Conservation (phyloP, 2,888 invertebrate genomes). For the Lacanobia oleracea region DNA sequence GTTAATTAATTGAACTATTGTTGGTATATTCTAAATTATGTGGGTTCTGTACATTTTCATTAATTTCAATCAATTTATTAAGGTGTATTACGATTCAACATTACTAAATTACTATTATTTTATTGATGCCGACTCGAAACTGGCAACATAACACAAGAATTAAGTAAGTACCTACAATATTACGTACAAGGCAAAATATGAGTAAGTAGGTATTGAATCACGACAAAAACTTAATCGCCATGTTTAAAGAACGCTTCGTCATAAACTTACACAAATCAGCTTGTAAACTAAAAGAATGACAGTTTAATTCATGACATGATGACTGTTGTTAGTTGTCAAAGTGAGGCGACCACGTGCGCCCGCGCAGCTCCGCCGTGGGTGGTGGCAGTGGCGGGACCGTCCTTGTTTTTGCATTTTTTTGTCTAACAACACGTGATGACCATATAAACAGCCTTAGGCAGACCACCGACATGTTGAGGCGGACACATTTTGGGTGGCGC, state of each 20-base stretch:
- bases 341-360: constrained; percentile 71
- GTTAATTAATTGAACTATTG: constrained; percentile 49
- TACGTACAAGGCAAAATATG: background rate
- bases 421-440: constrained; percentile 76
- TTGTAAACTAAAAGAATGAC: constrained; percentile 36
- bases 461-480: constrained; percentile 64
- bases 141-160: background rate
- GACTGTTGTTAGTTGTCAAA: constrained; percentile 59
- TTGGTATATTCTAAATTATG: constrained; percentile 13
- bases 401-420: constrained; percentile 65
- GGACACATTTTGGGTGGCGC: constrained; percentile 42
- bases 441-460: constrained; percentile 71
- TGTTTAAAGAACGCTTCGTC: background rate
- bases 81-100: background rate
- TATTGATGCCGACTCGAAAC: background rate
- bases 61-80: background rate
- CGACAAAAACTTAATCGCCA: background rate
- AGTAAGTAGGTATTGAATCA: background rate
- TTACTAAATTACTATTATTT: too few relatives aligned
- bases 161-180: background rate
- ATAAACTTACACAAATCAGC: constrained; percentile 25
- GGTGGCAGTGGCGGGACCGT: constrained; percentile 57
- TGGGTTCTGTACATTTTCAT: background rate
- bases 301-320: constrained; percentile 32
- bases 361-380: constrained; percentile 67